Conservation (phyloP, 2,113 vertebrate genomes). For the Phycodurus eques region DNA sequence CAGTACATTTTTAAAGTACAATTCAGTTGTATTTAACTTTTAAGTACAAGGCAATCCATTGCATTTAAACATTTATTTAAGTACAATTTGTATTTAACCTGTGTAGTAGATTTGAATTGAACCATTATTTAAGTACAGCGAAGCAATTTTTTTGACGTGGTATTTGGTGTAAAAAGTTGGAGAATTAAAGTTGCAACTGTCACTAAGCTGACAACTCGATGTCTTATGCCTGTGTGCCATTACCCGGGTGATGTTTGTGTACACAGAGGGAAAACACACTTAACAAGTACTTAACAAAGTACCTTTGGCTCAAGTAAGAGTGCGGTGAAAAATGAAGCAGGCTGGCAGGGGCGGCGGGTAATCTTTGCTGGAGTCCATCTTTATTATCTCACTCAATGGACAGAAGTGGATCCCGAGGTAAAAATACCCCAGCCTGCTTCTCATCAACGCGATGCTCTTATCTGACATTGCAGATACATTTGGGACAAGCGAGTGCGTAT, state of each 20-base stretch:
- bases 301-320: constrained; percentile 50
- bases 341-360: constrained; percentile 43
- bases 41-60: too few relatives aligned
- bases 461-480: constrained; percentile 67
- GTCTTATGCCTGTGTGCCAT: constrained; percentile 32
- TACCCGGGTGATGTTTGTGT: constrained; percentile 59
- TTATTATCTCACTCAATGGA: constrained; percentile 71
- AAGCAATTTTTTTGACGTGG: not conserved
- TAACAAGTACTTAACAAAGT: constrained; percentile 72
- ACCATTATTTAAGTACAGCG: too few relatives aligned
- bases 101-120: too few relatives aligned
- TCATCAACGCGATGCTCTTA: constrained; percentile 71
- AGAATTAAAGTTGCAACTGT: not conserved
- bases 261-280: constrained; percentile 65
- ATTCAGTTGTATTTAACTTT: too few relatives aligned
- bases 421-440: constrained; percentile 75
- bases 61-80: too few relatives aligned
- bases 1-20: too few relatives aligned
- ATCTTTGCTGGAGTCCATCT: constrained; percentile 67
- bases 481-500: constrained; percentile 33
- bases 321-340: constrained; percentile 46
- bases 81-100: too few relatives aligned
- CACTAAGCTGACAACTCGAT: constrained; percentile 6
- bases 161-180: not conserved
- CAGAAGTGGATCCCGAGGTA: constrained; percentile 75